These are phyloP conservation scores for Coptodon rendalli DNA, from an alignment of 2,113 vertebrate genomes.

Conservation along the genomic window DNA sequence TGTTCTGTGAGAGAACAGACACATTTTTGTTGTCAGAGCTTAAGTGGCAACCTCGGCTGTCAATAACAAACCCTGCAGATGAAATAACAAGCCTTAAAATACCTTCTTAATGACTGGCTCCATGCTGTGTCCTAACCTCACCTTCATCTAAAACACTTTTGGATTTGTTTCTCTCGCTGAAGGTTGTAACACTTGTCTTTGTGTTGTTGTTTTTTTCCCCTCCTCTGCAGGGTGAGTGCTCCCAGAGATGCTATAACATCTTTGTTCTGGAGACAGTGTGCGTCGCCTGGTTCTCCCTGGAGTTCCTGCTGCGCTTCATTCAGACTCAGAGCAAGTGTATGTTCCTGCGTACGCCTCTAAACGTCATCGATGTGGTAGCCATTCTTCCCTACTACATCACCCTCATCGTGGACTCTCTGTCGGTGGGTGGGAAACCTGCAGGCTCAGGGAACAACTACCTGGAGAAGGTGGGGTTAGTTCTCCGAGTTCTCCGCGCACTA, in stretches of 20 bases:
- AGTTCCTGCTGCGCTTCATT: slow-evolving; percentile 91
- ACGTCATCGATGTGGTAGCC: slow-evolving; percentile 90
- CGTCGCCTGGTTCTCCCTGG: slow-evolving; percentile 95
- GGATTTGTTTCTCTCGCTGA: background rate
- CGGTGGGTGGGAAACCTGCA: slow-evolving; percentile 63
- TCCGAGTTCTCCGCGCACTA: slow-evolving; percentile 87
- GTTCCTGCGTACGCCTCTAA: slow-evolving; percentile 90
- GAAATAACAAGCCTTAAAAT: slow-evolving; percentile 1
- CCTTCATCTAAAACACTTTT: background rate
- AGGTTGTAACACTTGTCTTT: background rate
- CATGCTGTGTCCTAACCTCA: background rate
- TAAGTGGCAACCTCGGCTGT: background rate
- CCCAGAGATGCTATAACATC: slow-evolving; percentile 84
- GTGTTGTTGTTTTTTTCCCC: background rate
- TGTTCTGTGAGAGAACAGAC: background rate
- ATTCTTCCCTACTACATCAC: slow-evolving; percentile 93
- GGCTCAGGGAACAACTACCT: slow-evolving; percentile 86
- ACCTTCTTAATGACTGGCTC: background rate
- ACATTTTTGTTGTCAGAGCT: slow-evolving; percentile 20
- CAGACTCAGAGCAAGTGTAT: slow-evolving; percentile 89
- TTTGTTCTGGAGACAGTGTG: slow-evolving; percentile 95
- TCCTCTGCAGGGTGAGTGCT: slow-evolving; percentile 85
- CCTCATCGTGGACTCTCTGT: slow-evolving; percentile 82
- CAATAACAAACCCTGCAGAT: background rate
- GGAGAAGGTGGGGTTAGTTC: slow-evolving; percentile 87